Percentiles rank a stretch among this genome's conserved stretches.
Evolutionary conservation across 2,888 invertebrate species (phyloP).

Genomic region (Pegoplata infirma): DNA sequence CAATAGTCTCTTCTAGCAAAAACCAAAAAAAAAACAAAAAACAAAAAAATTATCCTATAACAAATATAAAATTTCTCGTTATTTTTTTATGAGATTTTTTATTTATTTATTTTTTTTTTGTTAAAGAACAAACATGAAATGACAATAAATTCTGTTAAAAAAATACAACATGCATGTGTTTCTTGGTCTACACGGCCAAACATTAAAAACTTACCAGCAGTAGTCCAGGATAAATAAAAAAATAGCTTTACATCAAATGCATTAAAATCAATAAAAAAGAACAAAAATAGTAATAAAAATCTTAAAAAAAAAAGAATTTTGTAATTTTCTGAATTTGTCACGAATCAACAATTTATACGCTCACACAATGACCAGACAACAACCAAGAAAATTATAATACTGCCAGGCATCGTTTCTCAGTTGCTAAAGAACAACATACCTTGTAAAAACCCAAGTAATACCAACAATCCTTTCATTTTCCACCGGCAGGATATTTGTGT

Average conservation of each 20-base stretch:
- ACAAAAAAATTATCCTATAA: too few relatives aligned
- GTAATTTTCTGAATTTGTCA: constrained; percentile 59
- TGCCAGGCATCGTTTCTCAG: not conserved
- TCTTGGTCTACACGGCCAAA: too few relatives aligned
- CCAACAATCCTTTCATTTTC: not conserved
- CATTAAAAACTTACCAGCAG: too few relatives aligned
- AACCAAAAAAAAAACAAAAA: not conserved
- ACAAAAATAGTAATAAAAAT: not conserved
- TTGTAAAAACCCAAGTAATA: not conserved
- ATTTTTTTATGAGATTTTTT: constrained; percentile 30
- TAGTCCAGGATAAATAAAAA: not conserved
- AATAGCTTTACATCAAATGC: constrained; percentile 7
- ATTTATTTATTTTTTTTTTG: too few relatives aligned
- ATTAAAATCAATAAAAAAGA: constrained; percentile 36
- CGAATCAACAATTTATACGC: constrained; percentile 59
- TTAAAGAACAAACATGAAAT: not conserved
- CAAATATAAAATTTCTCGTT: not conserved
- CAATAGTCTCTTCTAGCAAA: constrained; percentile 31
- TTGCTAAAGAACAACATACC: not conserved
- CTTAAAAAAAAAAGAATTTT: constrained; percentile 6
- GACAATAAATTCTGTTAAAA: constrained; percentile 33
- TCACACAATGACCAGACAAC: constrained; percentile 32
- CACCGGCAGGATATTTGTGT: not conserved
- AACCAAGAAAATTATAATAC: not conserved
- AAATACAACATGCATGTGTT: constrained; percentile 11